Evolutionary conservation across 37 sponge, comb jelly and placozoan species (phyloP).

Genomic region (Petrosia ficiformis): DNA sequence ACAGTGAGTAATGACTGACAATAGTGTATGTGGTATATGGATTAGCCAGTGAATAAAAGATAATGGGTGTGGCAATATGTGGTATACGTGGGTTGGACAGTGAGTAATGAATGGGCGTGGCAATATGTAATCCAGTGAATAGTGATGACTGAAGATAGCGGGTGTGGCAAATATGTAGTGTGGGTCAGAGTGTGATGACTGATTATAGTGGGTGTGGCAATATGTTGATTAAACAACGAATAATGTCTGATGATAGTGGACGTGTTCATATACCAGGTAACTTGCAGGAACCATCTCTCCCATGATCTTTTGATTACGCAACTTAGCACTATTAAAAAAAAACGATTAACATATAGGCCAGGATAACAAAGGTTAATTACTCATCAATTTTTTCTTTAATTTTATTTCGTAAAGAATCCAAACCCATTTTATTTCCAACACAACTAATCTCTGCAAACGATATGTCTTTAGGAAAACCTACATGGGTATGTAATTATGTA

Average conservation of each 20-base stretch:
- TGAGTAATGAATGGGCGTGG: too few relatives aligned
- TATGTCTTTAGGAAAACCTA: slow-evolving; percentile 47
- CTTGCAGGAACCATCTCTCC: slow-evolving; percentile 64
- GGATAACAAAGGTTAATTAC: background rate
- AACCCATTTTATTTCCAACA: slow-evolving; percentile 20
- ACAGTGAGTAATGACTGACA: too few relatives aligned
- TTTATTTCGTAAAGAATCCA: slow-evolving; percentile 24
- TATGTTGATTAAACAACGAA: too few relatives aligned
- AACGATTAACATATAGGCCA: background rate
- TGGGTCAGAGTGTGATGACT: background rate
- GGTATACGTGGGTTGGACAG: too few relatives aligned
- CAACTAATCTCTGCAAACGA: slow-evolving; percentile 57
- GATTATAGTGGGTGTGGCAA: too few relatives aligned
- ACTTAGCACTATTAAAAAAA: slow-evolving; percentile 47
- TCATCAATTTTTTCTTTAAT: slow-evolving; percentile 53
- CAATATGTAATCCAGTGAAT: too few relatives aligned
- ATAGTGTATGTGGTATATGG: too few relatives aligned
- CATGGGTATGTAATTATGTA: background rate
- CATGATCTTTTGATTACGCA: slow-evolving; percentile 68
- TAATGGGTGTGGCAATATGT: too few relatives aligned
- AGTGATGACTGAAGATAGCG: too few relatives aligned
- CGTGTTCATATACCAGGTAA: slow-evolving; percentile 33
- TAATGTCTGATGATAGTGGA: background rate
- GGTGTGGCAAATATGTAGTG: background rate
- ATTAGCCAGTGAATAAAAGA: too few relatives aligned